Base-by-base conservation (phyloP, 2,113 vertebrate genomes). In the Coregonus clupeaformis region DNA sequence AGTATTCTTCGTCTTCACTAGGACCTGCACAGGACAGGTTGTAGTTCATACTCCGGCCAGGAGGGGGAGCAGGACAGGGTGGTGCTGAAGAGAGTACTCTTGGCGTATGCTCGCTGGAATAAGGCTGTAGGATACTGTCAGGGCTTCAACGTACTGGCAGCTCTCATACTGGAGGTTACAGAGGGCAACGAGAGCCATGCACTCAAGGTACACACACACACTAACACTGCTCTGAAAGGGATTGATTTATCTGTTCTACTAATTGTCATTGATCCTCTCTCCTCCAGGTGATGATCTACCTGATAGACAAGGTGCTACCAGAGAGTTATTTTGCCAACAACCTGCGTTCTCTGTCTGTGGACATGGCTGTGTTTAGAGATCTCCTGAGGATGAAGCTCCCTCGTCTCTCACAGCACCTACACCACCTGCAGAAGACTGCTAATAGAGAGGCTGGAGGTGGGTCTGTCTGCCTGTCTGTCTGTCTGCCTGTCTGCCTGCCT, bases 241-340 rank as follows among this genome's bases (percentile, higher is more conserved):
- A 27, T 27, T 27, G 27, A 27, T 27, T 0, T 32, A n/a, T 49
- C 22, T 63, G 14, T 45, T 11, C 49, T 24, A 36, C n/a, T n/a
- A n/a, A n/a, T n/a, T n/a, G 70, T 59, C 64, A 45, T 68, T n/a
- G 68, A 22, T 72, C 52, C 6, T 22, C 59, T 62, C 65, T 42
- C 65, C 80, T 52, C 63, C 85, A 99, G 98, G 96, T 99, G 82
- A 99, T 99, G 98, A 98, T 99, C 90, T 99, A 98, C 79, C 89
- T 99, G 79, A 99, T 99, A 32, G 97, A 99, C 91, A 99, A 99
- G 82, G 98, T 99, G 67, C 94, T 99, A 85, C 98, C 98, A 4
- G 96, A 99, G 72, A 98, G 96, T 86, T 99, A 99, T 86, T 99
- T 99, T 92, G 98, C 97, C 82, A 97, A 99, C 90, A 99, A 98